Conservation (phyloP, 1,140 invertebrate genomes). For the Charaxes varanes region DNA sequence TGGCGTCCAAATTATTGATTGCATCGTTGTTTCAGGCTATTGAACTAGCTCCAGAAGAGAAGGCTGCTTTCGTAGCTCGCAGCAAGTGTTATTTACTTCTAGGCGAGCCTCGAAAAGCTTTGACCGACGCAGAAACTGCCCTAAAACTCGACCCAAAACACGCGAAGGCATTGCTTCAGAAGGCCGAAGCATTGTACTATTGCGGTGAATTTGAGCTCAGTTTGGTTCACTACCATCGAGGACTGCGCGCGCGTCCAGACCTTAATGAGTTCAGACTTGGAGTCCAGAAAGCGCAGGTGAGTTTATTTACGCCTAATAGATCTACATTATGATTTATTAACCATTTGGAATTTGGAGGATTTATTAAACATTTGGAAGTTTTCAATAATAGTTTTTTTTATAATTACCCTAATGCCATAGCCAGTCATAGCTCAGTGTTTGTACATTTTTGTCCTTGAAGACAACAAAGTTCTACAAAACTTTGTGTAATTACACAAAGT, state of each 20-base stretch:
- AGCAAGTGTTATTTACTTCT: slow-evolving; percentile 93
- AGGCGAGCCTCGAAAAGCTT: slow-evolving; percentile 87
- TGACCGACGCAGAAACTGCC: slow-evolving; percentile 89
- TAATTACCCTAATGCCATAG: no score
- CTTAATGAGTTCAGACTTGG: slow-evolving; percentile 90
- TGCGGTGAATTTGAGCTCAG: slow-evolving; percentile 95
- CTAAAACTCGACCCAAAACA: slow-evolving; percentile 84
- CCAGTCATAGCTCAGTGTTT: no score
- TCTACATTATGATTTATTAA: slow-evolving; percentile 6
- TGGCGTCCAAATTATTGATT: no score
- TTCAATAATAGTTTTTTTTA: no score
- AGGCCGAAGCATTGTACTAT: slow-evolving; percentile 94
- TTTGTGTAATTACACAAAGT: no score
- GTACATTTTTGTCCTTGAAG: no score
- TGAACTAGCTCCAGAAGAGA: slow-evolving; percentile 89
- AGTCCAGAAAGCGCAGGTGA: slow-evolving; percentile 89
- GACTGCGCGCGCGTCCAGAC: slow-evolving; percentile 88
- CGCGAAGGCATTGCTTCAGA: slow-evolving; percentile 91
- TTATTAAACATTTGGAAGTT: no score
- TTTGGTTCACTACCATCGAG: slow-evolving; percentile 92
- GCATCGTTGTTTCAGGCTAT: slow-evolving; percentile 80
- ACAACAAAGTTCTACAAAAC: no score
- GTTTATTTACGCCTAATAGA: slow-evolving; percentile 4
- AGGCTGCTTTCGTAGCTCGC: slow-evolving; percentile 89
- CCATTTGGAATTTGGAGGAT: no score